phyloP scores from a whole-genome alignment of 1,140 invertebrate species.

The Theocolax elegans region DNA sequence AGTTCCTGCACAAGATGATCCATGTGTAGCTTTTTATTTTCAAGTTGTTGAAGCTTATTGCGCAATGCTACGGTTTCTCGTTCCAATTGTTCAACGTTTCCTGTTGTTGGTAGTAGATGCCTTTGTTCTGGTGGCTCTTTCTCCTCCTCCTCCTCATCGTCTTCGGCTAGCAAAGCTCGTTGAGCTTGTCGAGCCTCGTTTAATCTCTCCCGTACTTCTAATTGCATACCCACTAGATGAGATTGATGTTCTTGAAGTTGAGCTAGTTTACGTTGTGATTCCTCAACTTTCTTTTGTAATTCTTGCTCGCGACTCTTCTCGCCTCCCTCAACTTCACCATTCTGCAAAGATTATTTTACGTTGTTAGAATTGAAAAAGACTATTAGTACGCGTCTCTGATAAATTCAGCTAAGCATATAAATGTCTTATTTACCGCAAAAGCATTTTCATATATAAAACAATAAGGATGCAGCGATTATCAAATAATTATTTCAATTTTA shows the following conservation, averaged over 20 bases:
- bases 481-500: too few relatives aligned
- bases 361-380: too few relatives aligned
- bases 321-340: slow-evolving; percentile 51
- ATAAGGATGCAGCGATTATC: too few relatives aligned
- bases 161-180: slow-evolving; percentile 45
- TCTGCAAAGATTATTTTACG: too few relatives aligned
- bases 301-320: slow-evolving; percentile 51
- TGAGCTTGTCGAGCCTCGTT: slow-evolving; percentile 60
- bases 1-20: slow-evolving; percentile 63
- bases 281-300: slow-evolving; percentile 60
- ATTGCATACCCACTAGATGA: slow-evolving; percentile 59
- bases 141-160: slow-evolving; percentile 4
- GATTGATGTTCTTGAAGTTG: slow-evolving; percentile 62
- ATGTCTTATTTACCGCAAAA: too few relatives aligned
- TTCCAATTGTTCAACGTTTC: slow-evolving; percentile 55
- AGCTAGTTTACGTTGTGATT: slow-evolving; percentile 59
- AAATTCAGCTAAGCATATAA: too few relatives aligned
- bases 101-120: slow-evolving; percentile 23
- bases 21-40: slow-evolving; percentile 64
- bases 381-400: too few relatives aligned
- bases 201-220: slow-evolving; percentile 56
- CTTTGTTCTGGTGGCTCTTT: background rate
- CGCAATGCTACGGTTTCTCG: slow-evolving; percentile 56
- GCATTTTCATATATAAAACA: too few relatives aligned
- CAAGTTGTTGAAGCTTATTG: slow-evolving; percentile 59